Percentiles rank a stretch among this genome's conserved stretches.
Evolutionary conservation across 1,140 invertebrate species (phyloP).

Genomic region (Adelges cooleyi): DNA sequence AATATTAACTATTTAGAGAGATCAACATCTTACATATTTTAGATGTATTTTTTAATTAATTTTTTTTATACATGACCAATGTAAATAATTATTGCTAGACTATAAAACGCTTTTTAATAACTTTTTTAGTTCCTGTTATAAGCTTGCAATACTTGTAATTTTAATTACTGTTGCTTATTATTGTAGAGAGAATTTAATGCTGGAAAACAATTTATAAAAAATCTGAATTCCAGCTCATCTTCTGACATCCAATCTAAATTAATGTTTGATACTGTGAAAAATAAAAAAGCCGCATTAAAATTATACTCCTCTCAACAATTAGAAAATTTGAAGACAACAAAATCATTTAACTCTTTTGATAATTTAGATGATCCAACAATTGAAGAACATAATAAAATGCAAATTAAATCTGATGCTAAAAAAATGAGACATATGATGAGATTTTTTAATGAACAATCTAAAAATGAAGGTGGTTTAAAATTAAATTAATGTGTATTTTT

Average conservation of each 20-base stretch:
- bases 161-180: too few species aligned
- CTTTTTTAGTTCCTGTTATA: too few species aligned
- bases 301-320: neutral
- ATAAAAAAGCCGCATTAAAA: neutral
- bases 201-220: constrained; percentile 14
- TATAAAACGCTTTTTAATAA: too few species aligned
- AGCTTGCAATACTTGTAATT: too few species aligned
- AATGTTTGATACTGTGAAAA: neutral
- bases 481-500: neutral
- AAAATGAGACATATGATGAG: neutral
- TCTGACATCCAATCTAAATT: constrained; percentile 2
- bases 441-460: neutral
- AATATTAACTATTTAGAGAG: too few species aligned
- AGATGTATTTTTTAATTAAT: too few species aligned
- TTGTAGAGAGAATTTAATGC: constrained; percentile 31
- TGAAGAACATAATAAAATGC: neutral
- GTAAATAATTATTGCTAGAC: constrained; percentile 34
- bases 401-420: constrained; percentile 8
- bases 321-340: neutral
- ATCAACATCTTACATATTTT: too few species aligned
- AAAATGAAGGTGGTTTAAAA: constrained; percentile 6
- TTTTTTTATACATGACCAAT: too few species aligned
- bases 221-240: neutral
- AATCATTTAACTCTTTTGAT: constrained; percentile 6
- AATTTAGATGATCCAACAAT: neutral